Evolutionary conservation across 2,888 invertebrate species (phyloP).

Genomic region (Ophraella communa): DNA sequence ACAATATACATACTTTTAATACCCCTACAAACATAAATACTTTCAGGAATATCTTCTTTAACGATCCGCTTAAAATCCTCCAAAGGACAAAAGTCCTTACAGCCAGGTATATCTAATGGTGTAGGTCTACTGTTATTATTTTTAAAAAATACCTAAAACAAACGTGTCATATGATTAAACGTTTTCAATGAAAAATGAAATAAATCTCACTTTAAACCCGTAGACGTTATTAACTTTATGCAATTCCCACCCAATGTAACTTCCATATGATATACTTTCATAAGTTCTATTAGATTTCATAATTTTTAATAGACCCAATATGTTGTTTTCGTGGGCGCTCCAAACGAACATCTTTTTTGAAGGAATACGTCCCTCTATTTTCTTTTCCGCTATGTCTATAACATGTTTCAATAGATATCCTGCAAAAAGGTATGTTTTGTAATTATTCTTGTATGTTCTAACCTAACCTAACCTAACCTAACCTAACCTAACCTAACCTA

Average conservation of each 20-base stretch:
- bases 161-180: background rate
- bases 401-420: conserved; percentile 45
- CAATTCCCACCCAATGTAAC: conserved; percentile 50
- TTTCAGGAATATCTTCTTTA: conserved; percentile 46
- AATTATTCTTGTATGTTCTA: too few relatives aligned
- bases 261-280: conserved; percentile 47
- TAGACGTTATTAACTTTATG: conserved; percentile 43
- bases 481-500: too few relatives aligned
- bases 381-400: conserved; percentile 43
- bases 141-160: conserved; percentile 40
- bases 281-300: conserved; percentile 56
- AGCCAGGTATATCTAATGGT: conserved; percentile 47
- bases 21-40: conserved; percentile 45
- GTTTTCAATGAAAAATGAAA: background rate
- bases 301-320: conserved; percentile 61
- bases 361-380: conserved; percentile 37
- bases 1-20: background rate
- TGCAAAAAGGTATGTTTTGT: too few relatives aligned
- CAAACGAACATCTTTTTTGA: conserved; percentile 44
- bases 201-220: conserved; percentile 45
- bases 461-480: too few relatives aligned
- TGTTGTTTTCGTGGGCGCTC: conserved; percentile 48
- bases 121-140: conserved; percentile 38
- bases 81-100: conserved; percentile 50
- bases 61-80: conserved; percentile 47